A percentile compares a stretch with the other conserved stretches of the same genome.
Conservation (phyloP, 1,140 invertebrate species). For the Tribolium castaneum region DNA sequence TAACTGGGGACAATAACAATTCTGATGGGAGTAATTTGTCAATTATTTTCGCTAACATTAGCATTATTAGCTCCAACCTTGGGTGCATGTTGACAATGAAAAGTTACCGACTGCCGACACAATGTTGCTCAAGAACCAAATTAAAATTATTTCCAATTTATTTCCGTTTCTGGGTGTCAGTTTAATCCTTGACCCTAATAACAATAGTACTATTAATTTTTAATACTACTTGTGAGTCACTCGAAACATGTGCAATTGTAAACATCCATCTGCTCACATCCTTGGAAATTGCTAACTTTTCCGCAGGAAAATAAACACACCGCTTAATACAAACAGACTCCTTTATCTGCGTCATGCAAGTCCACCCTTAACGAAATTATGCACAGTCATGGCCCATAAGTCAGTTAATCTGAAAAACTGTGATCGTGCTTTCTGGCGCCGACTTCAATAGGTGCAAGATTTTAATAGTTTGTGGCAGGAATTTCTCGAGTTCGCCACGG, state of each 20-base stretch:
- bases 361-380: neutral
- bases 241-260: too few relatives aligned
- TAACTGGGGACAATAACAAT: neutral
- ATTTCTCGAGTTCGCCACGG: constrained; percentile 10
- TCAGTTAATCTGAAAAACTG: neutral
- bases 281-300: too few relatives aligned
- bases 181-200: neutral
- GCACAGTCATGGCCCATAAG: neutral
- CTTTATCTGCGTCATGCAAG: constrained; percentile 3
- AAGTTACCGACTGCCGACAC: neutral
- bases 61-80: constrained; percentile 2
- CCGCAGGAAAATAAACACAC: neutral
- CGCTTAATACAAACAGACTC: neutral
- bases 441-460: constrained; percentile 1
- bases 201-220: neutral
- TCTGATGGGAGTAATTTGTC: constrained; percentile 8
- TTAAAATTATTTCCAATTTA: too few relatives aligned
- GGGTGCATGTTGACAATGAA: neutral
- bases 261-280: too few relatives aligned
- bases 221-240: too few relatives aligned
- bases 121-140: neutral
- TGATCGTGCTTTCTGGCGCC: constrained; percentile 2
- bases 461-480: constrained; percentile 11
- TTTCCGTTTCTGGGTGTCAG: neutral
- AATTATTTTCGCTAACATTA: constrained; percentile 11